Base-by-base conservation (phyloP, 2,888 invertebrate species). In the Drosophila anomalata region DNA sequence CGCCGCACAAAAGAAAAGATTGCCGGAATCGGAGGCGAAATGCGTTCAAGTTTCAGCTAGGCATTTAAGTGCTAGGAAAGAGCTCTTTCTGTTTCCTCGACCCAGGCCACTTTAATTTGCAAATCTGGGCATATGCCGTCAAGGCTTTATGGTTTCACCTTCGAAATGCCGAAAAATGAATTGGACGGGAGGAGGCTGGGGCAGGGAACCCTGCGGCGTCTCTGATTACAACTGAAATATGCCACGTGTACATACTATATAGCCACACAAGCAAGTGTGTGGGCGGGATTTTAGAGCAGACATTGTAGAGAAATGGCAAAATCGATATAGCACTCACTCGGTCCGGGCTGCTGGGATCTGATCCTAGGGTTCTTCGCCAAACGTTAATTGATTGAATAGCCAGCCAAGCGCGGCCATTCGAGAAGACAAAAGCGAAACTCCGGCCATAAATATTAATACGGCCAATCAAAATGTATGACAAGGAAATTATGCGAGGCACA, bases 391-490 rank as follows among this genome's bases (percentile, higher is more conserved):
- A 82, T 86, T 86, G 73, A 75, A 67, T 82, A 77, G 61, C 57
- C 65, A 42, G 67, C 59, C 47, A 22, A 48, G 48, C 68, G 58
- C 54, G 53, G 9, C 58, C 22, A 63, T 73, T 68, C 78, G 63
- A 12, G 42, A 42, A 51, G 51, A 61, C 61, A 62, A 62, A 52
- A 26, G 14, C 46, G 46, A 61, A 82, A 79, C 72, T 80, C 59
- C 55, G 50, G 67, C 39, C 81, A 86, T 86, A 83, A 86, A 82
- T 82, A 79, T 82, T 75, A 78, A 73, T 73, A 75, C 63, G 22
- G 54, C 42, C 82, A 85, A 82, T 82, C 79, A 85, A 85, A 85
- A 78, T 77, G 77, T 85, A 79, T 80, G 81, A 78, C 84, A 86
- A 69, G 73, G 50, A 86, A 80, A 78, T 86, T 86, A 78, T 84